These are phyloP conservation scores for Microtus oregoni DNA, from an alignment of 2,113 vertebrate genomes.

Conservation along the genomic window DNA sequence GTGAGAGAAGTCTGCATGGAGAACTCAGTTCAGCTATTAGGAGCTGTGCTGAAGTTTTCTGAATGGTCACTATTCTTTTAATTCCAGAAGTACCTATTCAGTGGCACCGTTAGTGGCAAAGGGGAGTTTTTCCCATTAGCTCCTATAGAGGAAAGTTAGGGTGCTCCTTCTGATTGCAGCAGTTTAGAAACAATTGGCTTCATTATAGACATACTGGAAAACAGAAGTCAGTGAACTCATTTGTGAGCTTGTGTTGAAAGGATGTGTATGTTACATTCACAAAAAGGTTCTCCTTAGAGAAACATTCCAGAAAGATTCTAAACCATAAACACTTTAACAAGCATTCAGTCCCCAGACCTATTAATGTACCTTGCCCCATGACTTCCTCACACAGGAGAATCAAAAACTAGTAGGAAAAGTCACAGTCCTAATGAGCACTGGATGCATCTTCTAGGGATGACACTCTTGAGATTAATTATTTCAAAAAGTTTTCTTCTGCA, in stretches of 20 bases:
- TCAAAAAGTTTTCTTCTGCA: conserved; percentile 17
- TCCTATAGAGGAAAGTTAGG: background rate
- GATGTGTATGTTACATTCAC: background rate
- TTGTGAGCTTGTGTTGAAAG: background rate
- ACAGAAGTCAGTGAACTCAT: background rate
- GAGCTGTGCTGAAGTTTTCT: background rate
- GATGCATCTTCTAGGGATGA: background rate
- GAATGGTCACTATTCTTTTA: background rate
- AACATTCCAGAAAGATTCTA: background rate
- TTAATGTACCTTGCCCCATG: background rate
- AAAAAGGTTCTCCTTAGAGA: background rate
- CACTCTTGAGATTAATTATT: conserved; percentile 72
- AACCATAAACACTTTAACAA: conserved; percentile 42
- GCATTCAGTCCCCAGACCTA: conserved; percentile 26
- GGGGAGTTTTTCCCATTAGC: background rate
- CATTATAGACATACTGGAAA: background rate
- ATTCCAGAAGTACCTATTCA: background rate
- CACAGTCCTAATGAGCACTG: conserved; percentile 55
- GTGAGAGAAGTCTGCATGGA: background rate
- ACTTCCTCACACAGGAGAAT: background rate
- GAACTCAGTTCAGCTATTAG: background rate
- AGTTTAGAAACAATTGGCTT: background rate
- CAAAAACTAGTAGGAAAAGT: background rate
- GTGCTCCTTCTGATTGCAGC: background rate
- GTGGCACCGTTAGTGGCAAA: background rate